Conservation (phyloP, 2,888 invertebrate genomes). For the Barypeithes pellucidus region DNA sequence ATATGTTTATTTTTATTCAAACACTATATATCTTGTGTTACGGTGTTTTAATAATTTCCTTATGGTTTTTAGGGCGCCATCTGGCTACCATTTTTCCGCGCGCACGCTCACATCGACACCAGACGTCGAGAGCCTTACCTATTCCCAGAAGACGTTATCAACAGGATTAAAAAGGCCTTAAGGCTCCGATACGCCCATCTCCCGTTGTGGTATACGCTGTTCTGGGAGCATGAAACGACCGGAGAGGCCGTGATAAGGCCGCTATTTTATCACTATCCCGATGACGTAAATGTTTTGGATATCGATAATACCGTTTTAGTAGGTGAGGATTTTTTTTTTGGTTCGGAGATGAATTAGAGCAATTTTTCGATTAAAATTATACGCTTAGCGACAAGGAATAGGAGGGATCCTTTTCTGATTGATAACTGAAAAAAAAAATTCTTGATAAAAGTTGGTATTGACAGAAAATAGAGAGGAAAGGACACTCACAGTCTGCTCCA, state of each 20-base stretch:
- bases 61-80: conserved; percentile 80
- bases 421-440: no score
- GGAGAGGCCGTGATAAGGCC: conserved; percentile 95
- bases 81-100: conserved; percentile 96
- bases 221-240: conserved; percentile 88
- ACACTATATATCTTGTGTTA: no score
- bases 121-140: conserved; percentile 98
- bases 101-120: conserved; percentile 98
- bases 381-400: no score
- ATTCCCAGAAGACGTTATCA: conserved; percentile 81
- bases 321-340: conserved; percentile 74
- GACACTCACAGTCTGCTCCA: no score
- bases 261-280: conserved; percentile 90
- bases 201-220: conserved; percentile 93
- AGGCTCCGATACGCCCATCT: conserved; percentile 88
- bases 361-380: no score
- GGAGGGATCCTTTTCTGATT: no score
- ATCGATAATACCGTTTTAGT: conserved; percentile 89
- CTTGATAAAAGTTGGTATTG: no score
- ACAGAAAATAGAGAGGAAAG: no score
- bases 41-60: not conserved
- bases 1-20: no score
- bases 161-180: conserved; percentile 82
- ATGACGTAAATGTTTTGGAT: conserved; percentile 83
- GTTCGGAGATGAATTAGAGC: no score